These are phyloP conservation scores for Dusona sp. DNA, from an alignment of 2,888 invertebrate species.

Conservation along the genomic window DNA sequence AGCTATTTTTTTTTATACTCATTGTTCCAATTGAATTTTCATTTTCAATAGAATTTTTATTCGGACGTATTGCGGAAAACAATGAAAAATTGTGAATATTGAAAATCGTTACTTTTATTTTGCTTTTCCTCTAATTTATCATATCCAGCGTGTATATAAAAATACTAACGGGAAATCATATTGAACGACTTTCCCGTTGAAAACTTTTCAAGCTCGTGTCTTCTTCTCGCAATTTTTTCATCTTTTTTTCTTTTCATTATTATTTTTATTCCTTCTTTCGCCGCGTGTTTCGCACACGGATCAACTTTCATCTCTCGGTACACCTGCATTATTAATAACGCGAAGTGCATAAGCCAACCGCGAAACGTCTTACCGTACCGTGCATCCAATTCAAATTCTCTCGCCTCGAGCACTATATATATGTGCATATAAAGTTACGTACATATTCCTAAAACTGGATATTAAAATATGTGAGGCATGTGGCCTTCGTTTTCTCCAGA, in stretches of 20 bases:
- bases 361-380: constrained; percentile 24
- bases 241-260: not conserved
- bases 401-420: constrained; percentile 35
- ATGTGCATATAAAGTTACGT: not conserved
- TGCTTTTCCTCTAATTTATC: not conserved
- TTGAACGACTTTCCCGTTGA: not conserved
- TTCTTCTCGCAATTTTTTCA: not conserved
- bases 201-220: not conserved
- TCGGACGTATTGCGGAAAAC: not conserved
- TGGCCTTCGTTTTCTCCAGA: not conserved
- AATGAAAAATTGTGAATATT: not conserved
- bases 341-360: constrained; percentile 56
- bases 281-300: constrained; percentile 10
- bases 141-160: not conserved
- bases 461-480: constrained; percentile 22
- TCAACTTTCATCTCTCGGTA: constrained; percentile 24
- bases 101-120: not conserved
- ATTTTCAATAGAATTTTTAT: not conserved
- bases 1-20: not conserved
- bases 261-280: not conserved
- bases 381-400: constrained; percentile 56
- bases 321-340: constrained; percentile 61
- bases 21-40: not conserved
- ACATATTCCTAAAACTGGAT: constrained; percentile 11
- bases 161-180: not conserved